Base-by-base conservation (phyloP, 2,888 invertebrate species). In the Dolichomitus sp. region DNA sequence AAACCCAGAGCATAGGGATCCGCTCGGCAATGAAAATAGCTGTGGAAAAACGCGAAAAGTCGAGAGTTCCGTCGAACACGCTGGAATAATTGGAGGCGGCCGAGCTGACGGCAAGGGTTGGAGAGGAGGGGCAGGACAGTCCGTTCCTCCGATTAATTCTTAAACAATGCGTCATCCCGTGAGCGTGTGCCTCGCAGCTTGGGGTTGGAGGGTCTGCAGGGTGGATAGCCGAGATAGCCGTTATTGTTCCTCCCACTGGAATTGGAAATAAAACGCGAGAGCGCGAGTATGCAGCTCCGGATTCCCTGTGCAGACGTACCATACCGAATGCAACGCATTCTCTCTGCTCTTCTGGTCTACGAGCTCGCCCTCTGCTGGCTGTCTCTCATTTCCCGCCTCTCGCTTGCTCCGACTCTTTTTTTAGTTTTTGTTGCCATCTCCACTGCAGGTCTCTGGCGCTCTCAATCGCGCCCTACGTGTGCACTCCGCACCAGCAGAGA, bases 181-280 rank as follows among this genome's bases (percentile, higher is more conserved):
- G 65, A 86, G 80, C 85, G 86, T 76, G 77, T 80, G 74, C 79
- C 75, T 80, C 81, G 68, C 40, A 17, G 37, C 40, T n/a, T 12
- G 57, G 52, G 57, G 14, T 27, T 37, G 61, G 7, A n/a, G 4
- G 61, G 17, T 7, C n/a, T 1, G n/a, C 12, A 37, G 33, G 68
- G 84, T 14, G 45, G 30, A 81, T 80, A 61, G 84, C 77, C 84
- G 81, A 84, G 83, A 75, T 77, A 76, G 86, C 86, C 84, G 84
- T 89, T 89, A 89, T 89, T 88, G 88, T 89, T 85, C 77, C 83
- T 70, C 84, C 80, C 85, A 85, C 86, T 84, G 88, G 88, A 89
- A 90, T 90, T 88, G 90, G 89, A 90, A 89, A 90, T 90, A 90
- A 90, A 91, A 90, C 90, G 88, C 88, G 88, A 84, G 86, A 84